Evolutionary conservation across 2,888 invertebrate genomes (phyloP).

Genomic region (Julus scanicus): DNA sequence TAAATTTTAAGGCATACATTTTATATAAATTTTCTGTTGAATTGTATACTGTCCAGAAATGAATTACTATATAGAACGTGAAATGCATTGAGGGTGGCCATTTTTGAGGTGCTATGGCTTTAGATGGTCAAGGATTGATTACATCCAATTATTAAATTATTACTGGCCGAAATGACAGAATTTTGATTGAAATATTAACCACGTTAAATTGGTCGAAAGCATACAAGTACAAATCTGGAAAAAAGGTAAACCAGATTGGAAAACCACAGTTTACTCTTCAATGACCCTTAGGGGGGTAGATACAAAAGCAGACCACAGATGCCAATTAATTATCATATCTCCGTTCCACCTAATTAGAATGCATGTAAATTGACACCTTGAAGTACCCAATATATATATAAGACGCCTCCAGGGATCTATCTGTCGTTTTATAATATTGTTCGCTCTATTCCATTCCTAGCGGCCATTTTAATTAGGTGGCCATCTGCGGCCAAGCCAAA

Average conservation of each 20-base stretch:
- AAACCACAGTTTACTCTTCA: background rate
- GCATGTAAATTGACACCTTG: slow-evolving; percentile 16
- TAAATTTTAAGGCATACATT: too few relatives aligned
- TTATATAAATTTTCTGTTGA: too few relatives aligned
- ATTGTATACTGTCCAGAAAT: too few relatives aligned
- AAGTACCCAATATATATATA: background rate
- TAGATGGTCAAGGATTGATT: too few relatives aligned
- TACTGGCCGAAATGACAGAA: too few relatives aligned
- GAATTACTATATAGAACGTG: too few relatives aligned
- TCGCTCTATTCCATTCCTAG: background rate
- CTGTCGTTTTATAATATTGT: slow-evolving; percentile 29
- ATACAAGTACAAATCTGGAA: too few relatives aligned
- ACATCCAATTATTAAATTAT: too few relatives aligned
- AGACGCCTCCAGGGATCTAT: slow-evolving; percentile 21
- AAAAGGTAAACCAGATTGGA: background rate
- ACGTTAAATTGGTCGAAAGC: too few relatives aligned
- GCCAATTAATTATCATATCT: slow-evolving; percentile 25
- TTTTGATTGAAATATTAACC: too few relatives aligned
- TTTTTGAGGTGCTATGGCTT: too few relatives aligned
- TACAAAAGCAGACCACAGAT: background rate
- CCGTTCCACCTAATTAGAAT: slow-evolving; percentile 33
- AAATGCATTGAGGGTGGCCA: too few relatives aligned
- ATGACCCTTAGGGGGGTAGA: slow-evolving; percentile 12
- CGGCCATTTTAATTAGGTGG: slow-evolving; percentile 27
- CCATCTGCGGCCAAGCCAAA: slow-evolving; percentile 22